Evolutionary conservation across 2,113 vertebrate genomes (phyloP).

Genomic region (Andinoacara biseriatus): DNA sequence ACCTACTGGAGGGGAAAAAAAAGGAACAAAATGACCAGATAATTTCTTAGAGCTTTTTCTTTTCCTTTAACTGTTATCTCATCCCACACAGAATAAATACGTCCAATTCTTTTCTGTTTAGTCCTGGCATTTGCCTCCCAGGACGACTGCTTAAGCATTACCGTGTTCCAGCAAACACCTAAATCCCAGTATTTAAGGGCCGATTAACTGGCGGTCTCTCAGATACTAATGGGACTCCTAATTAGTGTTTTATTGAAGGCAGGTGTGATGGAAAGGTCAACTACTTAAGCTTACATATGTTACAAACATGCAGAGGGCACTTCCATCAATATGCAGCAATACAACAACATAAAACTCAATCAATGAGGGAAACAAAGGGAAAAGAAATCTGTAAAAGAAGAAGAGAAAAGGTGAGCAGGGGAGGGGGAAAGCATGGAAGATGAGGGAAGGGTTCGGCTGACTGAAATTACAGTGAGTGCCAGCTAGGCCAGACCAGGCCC

Average conservation of each 20-base stretch:
- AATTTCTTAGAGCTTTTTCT: not conserved
- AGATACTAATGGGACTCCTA: slow-evolving; percentile 45
- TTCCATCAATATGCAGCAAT: not conserved
- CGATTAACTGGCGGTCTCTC: slow-evolving; percentile 35
- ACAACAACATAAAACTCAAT: not conserved
- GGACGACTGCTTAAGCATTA: not conserved
- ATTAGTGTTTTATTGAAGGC: slow-evolving; percentile 55
- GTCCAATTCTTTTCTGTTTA: not conserved
- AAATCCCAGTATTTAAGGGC: slow-evolving; percentile 38
- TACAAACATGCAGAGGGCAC: not conserved
- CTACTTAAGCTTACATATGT: slow-evolving; percentile 15
- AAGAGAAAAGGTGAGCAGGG: slow-evolving; percentile 1
- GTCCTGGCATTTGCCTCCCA: not conserved
- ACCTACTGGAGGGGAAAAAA: not conserved
- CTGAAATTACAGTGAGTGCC: slow-evolving; percentile 63
- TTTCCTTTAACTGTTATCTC: not conserved
- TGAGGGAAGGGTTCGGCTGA: slow-evolving; percentile 24
- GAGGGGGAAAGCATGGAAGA: not conserved
- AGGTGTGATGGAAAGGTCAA: slow-evolving; percentile 55
- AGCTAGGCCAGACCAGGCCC: slow-evolving; percentile 72
- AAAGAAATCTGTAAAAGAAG: not conserved
- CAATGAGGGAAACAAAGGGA: not conserved
- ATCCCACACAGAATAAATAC: not conserved
- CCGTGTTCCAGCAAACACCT: slow-evolving; percentile 10
- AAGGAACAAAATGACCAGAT: not conserved